Evolutionary conservation across 92 coral and sea anemone genomes (phyloP), one percentile per base, ranked within the genome.

Genomic region (Muricea muricata): DNA sequence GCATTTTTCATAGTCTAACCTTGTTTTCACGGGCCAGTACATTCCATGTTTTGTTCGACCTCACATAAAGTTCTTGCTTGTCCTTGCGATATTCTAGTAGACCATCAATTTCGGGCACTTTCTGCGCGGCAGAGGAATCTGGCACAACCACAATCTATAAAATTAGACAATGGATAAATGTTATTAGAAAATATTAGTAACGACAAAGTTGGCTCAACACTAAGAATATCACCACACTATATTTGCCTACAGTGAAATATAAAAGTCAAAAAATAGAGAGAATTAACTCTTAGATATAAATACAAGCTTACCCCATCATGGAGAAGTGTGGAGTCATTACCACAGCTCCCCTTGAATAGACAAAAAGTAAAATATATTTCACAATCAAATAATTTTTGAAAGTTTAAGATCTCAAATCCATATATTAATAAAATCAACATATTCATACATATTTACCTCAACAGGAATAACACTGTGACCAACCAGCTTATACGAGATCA

Each of bases 21-120:
- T 61, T 29, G 42, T 37, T 37, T 9, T 37, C 42, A 6, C 8
- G 34, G 33, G 68, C 68, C 68, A 61, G 37, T 61, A 26, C 68
- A 24, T 61, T 61, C 68, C 68, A 61, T 26, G 68, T 61, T 26
- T 61, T 61, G 37, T 61, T 61, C 20, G 34, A 61, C 15, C 68
- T 26, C 7, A 61, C 68, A 61, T 24, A 24, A 26, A 61, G 68
- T 61, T 61, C 68, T 61, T 61, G 68, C 26, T 30, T 0, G 68
- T 61, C 68, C 17, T 61, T 61, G 37, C 68, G 68, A 13, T 24
- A 61, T 29, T 61, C 68, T 20, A 61, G 68, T 61, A 61, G 20
- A 25, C 68, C 68, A 61, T 61, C 68, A 26, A 61, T 29, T 0
- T 23, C 68, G 2, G 68, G 68, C 29, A 61, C 37, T 61, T 61